These are phyloP conservation scores for Andinoacara biseriatus DNA, from an alignment of 2,113 vertebrate species.

Conservation along the genomic window DNA sequence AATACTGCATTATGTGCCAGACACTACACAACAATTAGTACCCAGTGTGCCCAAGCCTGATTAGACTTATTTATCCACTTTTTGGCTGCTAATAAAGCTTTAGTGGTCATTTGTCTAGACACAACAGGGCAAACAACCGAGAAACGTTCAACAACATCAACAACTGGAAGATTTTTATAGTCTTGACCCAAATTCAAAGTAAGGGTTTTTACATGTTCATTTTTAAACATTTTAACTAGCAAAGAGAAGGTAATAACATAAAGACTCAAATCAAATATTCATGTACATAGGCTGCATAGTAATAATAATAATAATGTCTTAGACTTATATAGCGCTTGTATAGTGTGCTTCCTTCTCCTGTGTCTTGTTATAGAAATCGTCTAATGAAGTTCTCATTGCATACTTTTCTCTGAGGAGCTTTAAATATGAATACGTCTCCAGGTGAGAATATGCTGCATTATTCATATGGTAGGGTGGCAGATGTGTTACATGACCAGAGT, in stretches of 20 bases:
- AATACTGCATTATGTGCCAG: constrained; percentile 14
- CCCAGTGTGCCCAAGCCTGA: constrained; percentile 39
- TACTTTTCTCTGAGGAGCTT: constrained; percentile 31
- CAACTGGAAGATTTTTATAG: background rate
- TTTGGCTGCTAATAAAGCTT: constrained; percentile 46
- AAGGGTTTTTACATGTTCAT: background rate
- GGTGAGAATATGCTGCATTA: constrained; percentile 42
- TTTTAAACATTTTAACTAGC: background rate
- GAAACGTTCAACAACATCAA: constrained; percentile 11
- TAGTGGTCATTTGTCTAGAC: constrained; percentile 51
- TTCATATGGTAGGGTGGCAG: constrained; percentile 29
- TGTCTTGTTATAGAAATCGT: background rate
- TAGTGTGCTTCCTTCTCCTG: background rate
- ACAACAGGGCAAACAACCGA: constrained; percentile 13
- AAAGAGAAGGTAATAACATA: background rate
- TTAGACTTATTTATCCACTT: constrained; percentile 54
- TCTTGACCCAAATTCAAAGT: constrained; percentile 20
- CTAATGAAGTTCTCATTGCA: constrained; percentile 30
- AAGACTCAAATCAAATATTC: background rate
- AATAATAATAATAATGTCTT: too few relatives aligned
- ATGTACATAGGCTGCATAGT: background rate
- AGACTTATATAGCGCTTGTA: too few relatives aligned
- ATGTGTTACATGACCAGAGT: constrained; percentile 11
- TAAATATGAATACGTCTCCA: constrained; percentile 46
- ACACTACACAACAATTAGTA: constrained; percentile 30